These are phyloP conservation scores for Rhinogobio ventralis DNA, from an alignment of 2,797 vertebrate genomes.

Conservation along the genomic window DNA sequence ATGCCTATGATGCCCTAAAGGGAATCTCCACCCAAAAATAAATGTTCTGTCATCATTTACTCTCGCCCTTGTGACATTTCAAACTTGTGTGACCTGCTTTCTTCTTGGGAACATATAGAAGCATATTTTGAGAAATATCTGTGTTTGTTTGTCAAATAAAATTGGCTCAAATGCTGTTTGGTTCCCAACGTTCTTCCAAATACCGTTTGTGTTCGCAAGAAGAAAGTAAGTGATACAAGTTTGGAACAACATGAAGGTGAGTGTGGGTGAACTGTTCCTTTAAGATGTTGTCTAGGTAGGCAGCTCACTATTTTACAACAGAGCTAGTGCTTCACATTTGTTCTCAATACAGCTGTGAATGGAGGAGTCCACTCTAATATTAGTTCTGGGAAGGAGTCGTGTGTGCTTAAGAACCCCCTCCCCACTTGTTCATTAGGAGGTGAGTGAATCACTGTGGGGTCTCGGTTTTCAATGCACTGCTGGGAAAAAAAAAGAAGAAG, in stretches of 20 bases:
- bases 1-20: background rate
- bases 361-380: background rate
- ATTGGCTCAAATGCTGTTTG: background rate
- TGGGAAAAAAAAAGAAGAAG: constrained; percentile 12
- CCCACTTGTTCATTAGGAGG: constrained; percentile 31
- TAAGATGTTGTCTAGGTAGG: background rate
- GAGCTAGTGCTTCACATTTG: background rate
- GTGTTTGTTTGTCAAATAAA: background rate
- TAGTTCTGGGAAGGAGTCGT: constrained; percentile 34
- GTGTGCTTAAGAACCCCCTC: constrained; percentile 13
- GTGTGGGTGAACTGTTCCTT: background rate
- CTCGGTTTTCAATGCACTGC: constrained; percentile 47
- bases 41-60: background rate
- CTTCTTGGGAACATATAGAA: background rate
- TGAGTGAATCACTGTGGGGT: constrained; percentile 46
- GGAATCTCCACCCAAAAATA: background rate
- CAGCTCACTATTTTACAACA: background rate
- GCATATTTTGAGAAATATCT: background rate
- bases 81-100: background rate
- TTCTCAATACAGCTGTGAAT: background rate
- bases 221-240: background rate
- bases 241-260: background rate
- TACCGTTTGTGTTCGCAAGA: background rate
- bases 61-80: background rate
- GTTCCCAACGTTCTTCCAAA: background rate